phyloP scores from a whole-genome alignment of 1,140 invertebrate genomes.

The Proales similis region DNA sequence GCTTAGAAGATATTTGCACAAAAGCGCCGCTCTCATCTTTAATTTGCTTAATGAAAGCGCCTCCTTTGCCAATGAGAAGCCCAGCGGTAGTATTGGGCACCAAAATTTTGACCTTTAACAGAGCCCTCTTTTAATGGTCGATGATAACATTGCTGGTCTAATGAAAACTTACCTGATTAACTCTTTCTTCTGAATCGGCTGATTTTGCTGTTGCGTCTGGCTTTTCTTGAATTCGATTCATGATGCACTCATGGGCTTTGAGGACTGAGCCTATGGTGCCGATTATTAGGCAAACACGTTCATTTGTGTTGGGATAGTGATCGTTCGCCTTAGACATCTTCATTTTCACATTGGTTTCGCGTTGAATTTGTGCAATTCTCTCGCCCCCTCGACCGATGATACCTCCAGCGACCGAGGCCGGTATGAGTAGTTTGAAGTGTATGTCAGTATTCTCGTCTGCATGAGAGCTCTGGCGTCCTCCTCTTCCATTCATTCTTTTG shows the following conservation, averaged over 20 bases:
- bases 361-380: conserved; percentile 90
- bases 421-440: conserved; percentile 83
- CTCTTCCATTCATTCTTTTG: no score
- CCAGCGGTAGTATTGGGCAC: conserved; percentile 96
- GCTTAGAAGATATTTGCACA: conserved; percentile 69
- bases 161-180: conserved; percentile 57
- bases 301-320: conserved; percentile 73
- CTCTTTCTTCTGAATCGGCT: conserved; percentile 52
- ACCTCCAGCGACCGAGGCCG: conserved; percentile 85
- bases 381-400: conserved; percentile 96
- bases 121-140: conserved; percentile 3
- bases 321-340: conserved; percentile 90
- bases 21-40: conserved; percentile 94
- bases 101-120: conserved; percentile 93
- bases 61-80: conserved; percentile 97
- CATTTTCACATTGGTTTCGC: conserved; percentile 83
- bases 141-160: neutral
- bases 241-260: conserved; percentile 86
- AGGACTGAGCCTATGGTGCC: conserved; percentile 85
- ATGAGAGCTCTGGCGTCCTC: no score
- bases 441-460: conserved; percentile 39
- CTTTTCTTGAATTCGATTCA: conserved; percentile 95
- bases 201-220: conserved; percentile 45
- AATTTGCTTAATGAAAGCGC: conserved; percentile 94
- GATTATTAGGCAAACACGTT: conserved; percentile 91